A percentile compares a stretch with the other conserved stretches of the same genome.
Conservation (phyloP, 1,140 invertebrate species). For the Arctopsyche grandis region DNA sequence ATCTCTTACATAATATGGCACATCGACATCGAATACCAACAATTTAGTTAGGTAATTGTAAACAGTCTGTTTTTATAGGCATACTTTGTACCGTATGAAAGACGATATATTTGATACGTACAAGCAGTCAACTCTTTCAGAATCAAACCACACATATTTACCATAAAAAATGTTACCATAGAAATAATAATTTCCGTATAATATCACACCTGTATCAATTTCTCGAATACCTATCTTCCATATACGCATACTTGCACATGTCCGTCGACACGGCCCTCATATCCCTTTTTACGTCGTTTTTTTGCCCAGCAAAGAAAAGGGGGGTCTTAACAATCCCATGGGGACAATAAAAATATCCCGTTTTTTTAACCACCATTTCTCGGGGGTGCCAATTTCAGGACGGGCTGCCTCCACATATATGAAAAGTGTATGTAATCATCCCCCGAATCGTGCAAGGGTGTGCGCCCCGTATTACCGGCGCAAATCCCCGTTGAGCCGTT, state of each 20-base stretch:
- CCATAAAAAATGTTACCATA: too few species aligned
- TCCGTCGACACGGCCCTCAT: constrained; percentile 17
- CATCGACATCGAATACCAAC: too few species aligned
- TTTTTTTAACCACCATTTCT: constrained; percentile 52
- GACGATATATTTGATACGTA: too few species aligned
- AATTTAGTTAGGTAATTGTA: too few species aligned
- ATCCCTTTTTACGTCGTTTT: constrained; percentile 37
- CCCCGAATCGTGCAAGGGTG: constrained; percentile 14
- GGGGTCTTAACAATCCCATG: constrained; percentile 49
- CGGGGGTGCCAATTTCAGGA: constrained; percentile 45
- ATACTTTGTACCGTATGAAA: too few species aligned
- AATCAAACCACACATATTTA: too few species aligned
- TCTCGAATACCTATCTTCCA: neutral
- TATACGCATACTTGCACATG: constrained; percentile 22
- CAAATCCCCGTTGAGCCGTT: constrained; percentile 44
- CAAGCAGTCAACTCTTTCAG: too few species aligned
- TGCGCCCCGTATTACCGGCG: constrained; percentile 34
- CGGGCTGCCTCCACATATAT: constrained; percentile 42
- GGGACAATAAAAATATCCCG: constrained; percentile 53
- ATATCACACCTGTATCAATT: constrained; percentile 36
- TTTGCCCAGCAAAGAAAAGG: constrained; percentile 15
- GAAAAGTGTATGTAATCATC: constrained; percentile 42
- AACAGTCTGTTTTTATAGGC: too few species aligned
- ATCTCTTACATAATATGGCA: too few species aligned
- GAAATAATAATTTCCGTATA: neutral